Base-by-base conservation (phyloP, 2,888 invertebrate species). In the Conops quadrifasciatus region DNA sequence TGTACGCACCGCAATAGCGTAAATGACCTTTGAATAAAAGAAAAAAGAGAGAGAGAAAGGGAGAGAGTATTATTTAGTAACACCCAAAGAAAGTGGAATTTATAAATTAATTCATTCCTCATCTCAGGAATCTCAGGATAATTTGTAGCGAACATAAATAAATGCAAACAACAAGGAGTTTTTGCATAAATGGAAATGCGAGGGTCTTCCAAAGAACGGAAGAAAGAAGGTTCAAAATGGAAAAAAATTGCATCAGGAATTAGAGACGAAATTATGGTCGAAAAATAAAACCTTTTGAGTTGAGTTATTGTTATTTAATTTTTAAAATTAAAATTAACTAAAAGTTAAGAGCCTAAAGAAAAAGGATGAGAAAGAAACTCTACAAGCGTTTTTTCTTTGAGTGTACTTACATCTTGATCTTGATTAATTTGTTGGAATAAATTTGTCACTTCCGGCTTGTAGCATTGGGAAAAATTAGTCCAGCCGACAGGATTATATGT, bases 391-490 rank as follows among this genome's bases (percentile, higher is more conserved):
- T n/a, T n/a, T n/a, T n/a, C n/a, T n/a, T n/a, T n/a, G n/a, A n/a
- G n/a, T n/a, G n/a, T n/a, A 74, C 79, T 73, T 59, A 83, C 83
- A 89, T 85, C 91, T 1, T 82, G 72, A 71, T 83, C 77, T 71
- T 79, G 77, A 36, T 36, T 36, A 62, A 83, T 82, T 72, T 81
- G 90, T 67, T 88, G 87, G 73, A 93, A 88, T 0, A 94, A 86
- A 11, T 89, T 87, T 59, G 89, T 88, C 67, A 93, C 90, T 80
- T 93, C 91, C 0, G 89, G 88, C 5, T 92, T 91, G 78, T 92
- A 92, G 81, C 96, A 96, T 0, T 90, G 90, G 0, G 92, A 92
- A 81, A 93, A 96, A 84, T 95, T 93, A 2, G 95, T 94, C 91
- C 94, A 95, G 2, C 94, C 94, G 85, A 1, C 84, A 72, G 51